Conservation (phyloP, 2,888 invertebrate species). For the Opisthograptis luteolata region DNA sequence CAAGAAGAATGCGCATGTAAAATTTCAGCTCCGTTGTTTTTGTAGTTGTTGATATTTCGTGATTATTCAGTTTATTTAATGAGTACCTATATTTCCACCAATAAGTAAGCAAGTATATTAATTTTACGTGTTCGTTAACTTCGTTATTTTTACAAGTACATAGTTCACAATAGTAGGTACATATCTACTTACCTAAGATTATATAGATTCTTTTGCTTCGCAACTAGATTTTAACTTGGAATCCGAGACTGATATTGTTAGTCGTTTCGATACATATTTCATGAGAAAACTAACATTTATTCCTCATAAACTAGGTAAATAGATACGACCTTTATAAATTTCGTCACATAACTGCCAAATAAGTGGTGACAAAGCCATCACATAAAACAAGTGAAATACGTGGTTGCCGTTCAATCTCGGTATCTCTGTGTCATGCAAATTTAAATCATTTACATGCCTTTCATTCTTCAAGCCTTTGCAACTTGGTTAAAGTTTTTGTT, state of each 20-base stretch:
- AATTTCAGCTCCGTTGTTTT: no score
- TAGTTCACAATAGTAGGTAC: no score
- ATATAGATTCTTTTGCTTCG: background rate
- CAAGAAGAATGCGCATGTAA: no score
- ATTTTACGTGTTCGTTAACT: no score
- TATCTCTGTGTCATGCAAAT: slow-evolving; percentile 68
- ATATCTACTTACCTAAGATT: no score
- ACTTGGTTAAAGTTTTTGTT: slow-evolving; percentile 36
- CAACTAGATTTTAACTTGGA: slow-evolving; percentile 3
- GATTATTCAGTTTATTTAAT: no score
- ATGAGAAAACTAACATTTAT: slow-evolving; percentile 14
- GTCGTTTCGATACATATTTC: slow-evolving; percentile 7
- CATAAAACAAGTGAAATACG: slow-evolving; percentile 26
- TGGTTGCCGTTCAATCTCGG: slow-evolving; percentile 30
- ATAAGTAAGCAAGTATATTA: no score
- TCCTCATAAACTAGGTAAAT: slow-evolving; percentile 15
- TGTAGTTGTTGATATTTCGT: no score
- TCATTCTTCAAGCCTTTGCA: slow-evolving; percentile 48
- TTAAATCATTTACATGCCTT: slow-evolving; percentile 67
- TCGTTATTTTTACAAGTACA: background rate
- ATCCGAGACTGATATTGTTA: slow-evolving; percentile 3
- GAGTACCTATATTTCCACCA: no score
- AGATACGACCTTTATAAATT: slow-evolving; percentile 9
- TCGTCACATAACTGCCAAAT: background rate
- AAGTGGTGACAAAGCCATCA: slow-evolving; percentile 15